Evolutionary conservation across 2,888 invertebrate genomes (phyloP), one percentile per base, ranked within the genome.

Genomic region (Drosophila mimica): DNA sequence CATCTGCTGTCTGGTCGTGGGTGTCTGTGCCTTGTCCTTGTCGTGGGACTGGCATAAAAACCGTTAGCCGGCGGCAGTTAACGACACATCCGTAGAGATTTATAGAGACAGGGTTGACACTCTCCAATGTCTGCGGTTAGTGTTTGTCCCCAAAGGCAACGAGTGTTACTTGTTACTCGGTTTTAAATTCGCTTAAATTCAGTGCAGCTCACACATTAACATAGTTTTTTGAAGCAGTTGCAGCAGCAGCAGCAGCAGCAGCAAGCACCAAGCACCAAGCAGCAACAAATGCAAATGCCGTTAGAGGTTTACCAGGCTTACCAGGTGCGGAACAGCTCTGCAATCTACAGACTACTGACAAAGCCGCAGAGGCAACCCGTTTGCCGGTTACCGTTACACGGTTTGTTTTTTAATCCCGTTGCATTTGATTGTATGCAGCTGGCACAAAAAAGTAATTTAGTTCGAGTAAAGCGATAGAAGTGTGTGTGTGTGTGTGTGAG

Each of bases 361-460:
- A 62, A 67, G 63, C 70, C 76, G 56, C 79, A 74, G 71, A 51
- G 53, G 43, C 49, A 43, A 17, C 66, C 30, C 15, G 36, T 40
- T 81, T 76, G 71, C 80, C 63, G 69, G 76, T 82, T 78, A 81
- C 86, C 58, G 67, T 64, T 76, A 70, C 79, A 79, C 67, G 82
- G 81, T 76, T 78, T 88, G 88, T 76, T 83, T 88, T 88, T 86
- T 90, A 88, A 90, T 90, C 87, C 83, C 76, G 59, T 82, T 88
- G 78, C 88, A 86, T 89, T 88, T 89, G 83, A 88, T 86, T 88
- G 85, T 87, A 73, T 89, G 85, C 83, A 89, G 83, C 79, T 87
- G 79, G 60, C 48, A 73, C 70, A 84, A 80, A 76, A 83, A 85
- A 85, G 83, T 87, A 89, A 87, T 89, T 87, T 87, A 88, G 71